Percentiles rank a stretch among this genome's conserved stretches.
These are phyloP conservation scores for Ispidina lecontei DNA, from an alignment of 2,797 vertebrate genomes.

Conservation along the genomic window DNA sequence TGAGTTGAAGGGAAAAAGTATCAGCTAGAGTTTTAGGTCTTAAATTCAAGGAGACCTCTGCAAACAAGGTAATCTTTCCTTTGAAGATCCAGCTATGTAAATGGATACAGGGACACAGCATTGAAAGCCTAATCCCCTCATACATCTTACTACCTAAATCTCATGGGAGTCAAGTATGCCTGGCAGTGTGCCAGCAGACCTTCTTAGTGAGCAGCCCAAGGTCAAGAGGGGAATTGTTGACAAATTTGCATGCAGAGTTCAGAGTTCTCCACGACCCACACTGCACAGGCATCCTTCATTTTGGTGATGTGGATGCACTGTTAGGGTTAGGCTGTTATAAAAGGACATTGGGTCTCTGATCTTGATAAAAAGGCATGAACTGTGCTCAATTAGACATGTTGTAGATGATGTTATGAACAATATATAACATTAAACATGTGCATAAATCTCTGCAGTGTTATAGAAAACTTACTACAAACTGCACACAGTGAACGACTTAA, in stretches of 20 bases:
- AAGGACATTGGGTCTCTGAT: not conserved
- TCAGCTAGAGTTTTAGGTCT: not conserved
- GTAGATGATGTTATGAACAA: not conserved
- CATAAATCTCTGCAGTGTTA: not conserved
- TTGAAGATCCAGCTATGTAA: not conserved
- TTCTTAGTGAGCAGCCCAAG: not conserved
- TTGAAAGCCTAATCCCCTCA: not conserved
- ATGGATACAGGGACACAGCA: not conserved
- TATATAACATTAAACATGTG: not conserved
- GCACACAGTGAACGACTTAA: not conserved
- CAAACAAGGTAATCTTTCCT: not conserved
- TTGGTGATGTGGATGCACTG: not conserved
- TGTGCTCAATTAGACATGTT: not conserved
- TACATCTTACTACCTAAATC: not conserved
- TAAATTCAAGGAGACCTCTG: not conserved
- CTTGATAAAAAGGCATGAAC: not conserved
- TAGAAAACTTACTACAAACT: not conserved
- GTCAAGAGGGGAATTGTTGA: not conserved
- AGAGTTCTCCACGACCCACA: rapidly evolving
- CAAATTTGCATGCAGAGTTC: not conserved
- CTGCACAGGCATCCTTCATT: not conserved
- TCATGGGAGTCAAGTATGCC: not conserved
- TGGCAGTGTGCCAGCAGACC: not conserved
- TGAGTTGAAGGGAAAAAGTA: not conserved
- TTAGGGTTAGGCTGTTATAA: not conserved